Evolutionary conservation across 2,888 invertebrate species (phyloP).

Genomic region (Eurytoma adleriae): DNA sequence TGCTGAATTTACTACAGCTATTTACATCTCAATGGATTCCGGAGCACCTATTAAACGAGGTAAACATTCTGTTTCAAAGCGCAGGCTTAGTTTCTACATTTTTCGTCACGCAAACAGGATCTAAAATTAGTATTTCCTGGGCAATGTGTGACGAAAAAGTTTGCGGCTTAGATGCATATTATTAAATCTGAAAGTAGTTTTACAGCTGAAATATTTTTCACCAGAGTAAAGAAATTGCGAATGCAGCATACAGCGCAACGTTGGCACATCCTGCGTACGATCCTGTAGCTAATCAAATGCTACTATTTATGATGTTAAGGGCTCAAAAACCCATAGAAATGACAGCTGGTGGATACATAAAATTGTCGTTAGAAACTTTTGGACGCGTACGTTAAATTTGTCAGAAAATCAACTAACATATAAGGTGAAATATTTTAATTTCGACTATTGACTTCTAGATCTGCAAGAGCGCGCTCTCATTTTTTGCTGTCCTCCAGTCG

Average conservation of each 20-base stretch:
- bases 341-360: constrained; percentile 16
- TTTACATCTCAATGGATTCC: constrained; percentile 14
- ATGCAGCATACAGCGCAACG: constrained; percentile 8
- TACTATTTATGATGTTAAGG: constrained; percentile 13
- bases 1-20: constrained; percentile 5
- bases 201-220: too few relatives aligned
- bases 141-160: too few relatives aligned
- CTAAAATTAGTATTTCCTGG: too few relatives aligned
- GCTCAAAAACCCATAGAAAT: not conserved
- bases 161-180: too few relatives aligned
- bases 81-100: too few relatives aligned
- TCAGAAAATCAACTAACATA: too few relatives aligned
- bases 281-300: not conserved
- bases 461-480: not conserved
- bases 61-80: not conserved
- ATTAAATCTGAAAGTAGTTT: too few relatives aligned
- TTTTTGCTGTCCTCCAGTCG: not conserved
- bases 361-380: constrained; percentile 12
- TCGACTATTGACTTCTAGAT: not conserved
- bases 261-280: not conserved
- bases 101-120: too few relatives aligned
- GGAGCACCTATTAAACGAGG: constrained; percentile 20
- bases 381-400: not conserved
- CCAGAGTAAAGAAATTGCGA: constrained; percentile 6
- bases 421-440: not conserved